These are phyloP conservation scores for Pao palembangensis DNA, from an alignment of 2,113 vertebrate species.

Conservation along the genomic window DNA sequence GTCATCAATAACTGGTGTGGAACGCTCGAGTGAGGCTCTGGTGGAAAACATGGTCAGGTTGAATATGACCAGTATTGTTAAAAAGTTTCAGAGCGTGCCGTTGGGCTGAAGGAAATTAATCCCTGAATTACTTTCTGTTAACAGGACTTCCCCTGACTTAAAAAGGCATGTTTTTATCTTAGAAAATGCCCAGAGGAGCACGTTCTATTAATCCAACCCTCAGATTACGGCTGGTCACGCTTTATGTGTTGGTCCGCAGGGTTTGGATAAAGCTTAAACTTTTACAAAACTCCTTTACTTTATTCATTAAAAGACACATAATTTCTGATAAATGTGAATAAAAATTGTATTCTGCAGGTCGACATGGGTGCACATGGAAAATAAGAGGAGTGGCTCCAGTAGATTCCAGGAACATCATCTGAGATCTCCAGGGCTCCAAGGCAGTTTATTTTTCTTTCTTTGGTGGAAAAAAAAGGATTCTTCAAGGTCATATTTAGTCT, in stretches of 20 bases:
- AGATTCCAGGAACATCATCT: too few species aligned
- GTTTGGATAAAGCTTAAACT: not conserved
- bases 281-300: not conserved
- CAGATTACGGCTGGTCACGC: too few species aligned
- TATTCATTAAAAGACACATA: not conserved
- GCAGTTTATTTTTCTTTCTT: not conserved
- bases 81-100: too few species aligned
- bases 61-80: too few species aligned
- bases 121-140: not conserved
- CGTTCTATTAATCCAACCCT: too few species aligned
- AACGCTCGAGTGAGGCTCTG: not conserved
- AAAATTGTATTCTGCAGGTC: conserved; percentile 12
- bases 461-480: not conserved
- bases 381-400: too few species aligned
- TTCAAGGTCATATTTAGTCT: too few species aligned
- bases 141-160: not conserved
- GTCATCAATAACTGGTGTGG: not conserved
- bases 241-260: too few species aligned
- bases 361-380: too few species aligned
- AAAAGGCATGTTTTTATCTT: not conserved
- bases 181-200: not conserved
- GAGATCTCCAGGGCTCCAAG: too few species aligned
- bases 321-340: not conserved
- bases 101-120: not conserved
- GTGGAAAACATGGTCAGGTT: not conserved